A percentile compares a stretch with the other conserved stretches of the same genome.
These are phyloP conservation scores for Ptiloglossa arizonensis DNA, from an alignment of 1,140 invertebrate genomes.

Conservation along the genomic window DNA sequence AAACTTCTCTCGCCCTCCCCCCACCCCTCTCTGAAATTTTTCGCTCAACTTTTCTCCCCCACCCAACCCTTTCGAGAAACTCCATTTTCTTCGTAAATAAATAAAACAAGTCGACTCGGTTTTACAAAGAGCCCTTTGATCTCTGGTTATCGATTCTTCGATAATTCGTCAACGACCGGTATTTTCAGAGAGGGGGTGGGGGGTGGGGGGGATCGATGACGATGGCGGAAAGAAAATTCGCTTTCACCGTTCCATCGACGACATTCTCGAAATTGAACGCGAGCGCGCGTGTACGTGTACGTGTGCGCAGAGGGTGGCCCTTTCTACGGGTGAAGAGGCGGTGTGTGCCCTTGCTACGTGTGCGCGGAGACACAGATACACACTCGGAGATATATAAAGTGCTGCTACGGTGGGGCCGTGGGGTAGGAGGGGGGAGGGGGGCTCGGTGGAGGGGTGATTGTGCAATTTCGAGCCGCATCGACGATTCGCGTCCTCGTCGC, in stretches of 20 bases:
- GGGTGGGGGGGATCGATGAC: too few relatives aligned
- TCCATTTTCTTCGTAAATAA: too few relatives aligned
- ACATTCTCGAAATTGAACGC: not conserved
- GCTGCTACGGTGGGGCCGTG: not conserved
- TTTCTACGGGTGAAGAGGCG: not conserved
- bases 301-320: not conserved
- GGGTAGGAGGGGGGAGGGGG: not conserved
- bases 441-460: slow-evolving; percentile 31
- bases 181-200: too few relatives aligned
- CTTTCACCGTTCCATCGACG: slow-evolving; percentile 23
- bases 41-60: not conserved
- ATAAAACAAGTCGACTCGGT: too few relatives aligned
- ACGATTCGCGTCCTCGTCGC: slow-evolving; percentile 34
- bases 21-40: too few relatives aligned
- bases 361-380: slow-evolving; percentile 30
- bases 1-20: not conserved
- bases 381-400: slow-evolving; percentile 12
- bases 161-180: too few relatives aligned
- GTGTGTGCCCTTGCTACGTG: not conserved
- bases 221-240: not conserved
- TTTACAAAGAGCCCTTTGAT: too few relatives aligned
- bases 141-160: too few relatives aligned
- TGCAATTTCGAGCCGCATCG: slow-evolving; percentile 49
- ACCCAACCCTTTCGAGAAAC: too few relatives aligned
- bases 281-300: not conserved